A percentile compares a stretch with the other conserved stretches of the same genome.
These are phyloP conservation scores for Scelioninae gen. 2 DNA, from an alignment of 2,888 invertebrate species.

Conservation along the genomic window DNA sequence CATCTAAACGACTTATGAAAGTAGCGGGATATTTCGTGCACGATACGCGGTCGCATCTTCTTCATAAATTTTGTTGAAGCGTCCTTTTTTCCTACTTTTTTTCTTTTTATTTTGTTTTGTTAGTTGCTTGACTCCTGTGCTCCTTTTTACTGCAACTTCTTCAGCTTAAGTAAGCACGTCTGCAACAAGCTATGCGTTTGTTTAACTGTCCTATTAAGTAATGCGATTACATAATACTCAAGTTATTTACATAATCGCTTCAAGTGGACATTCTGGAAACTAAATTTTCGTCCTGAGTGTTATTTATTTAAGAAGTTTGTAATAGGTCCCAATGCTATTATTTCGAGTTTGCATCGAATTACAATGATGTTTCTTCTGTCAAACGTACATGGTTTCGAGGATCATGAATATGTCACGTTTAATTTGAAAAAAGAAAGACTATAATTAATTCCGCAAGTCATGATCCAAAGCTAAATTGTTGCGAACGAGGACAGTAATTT, in stretches of 20 bases:
- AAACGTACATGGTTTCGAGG: constrained; percentile 1
- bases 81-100: constrained; percentile 18
- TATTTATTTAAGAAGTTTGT: constrained; percentile 56
- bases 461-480: background rate
- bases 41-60: constrained; percentile 57
- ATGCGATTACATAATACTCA: constrained; percentile 59
- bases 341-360: constrained; percentile 43
- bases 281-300: constrained; percentile 49
- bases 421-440: background rate
- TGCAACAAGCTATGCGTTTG: constrained; percentile 57
- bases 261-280: constrained; percentile 57
- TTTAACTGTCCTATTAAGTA: constrained; percentile 58
- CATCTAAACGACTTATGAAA: constrained; percentile 59
- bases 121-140: constrained; percentile 16
- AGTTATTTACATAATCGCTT: constrained; percentile 60
- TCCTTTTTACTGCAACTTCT: constrained; percentile 48
- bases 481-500: background rate
- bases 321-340: constrained; percentile 43
- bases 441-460: constrained; percentile 1
- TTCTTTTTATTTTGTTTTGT: constrained; percentile 24
- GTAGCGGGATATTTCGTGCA: constrained; percentile 54
- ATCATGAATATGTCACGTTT: background rate
- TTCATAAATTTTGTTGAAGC: constrained; percentile 47
- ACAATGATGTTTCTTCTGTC: constrained; percentile 14
- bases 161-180: constrained; percentile 55